Evolutionary conservation across 1,140 invertebrate genomes (phyloP), one percentile per base, ranked within the genome.

Genomic region (Zaprionus davidi): DNA sequence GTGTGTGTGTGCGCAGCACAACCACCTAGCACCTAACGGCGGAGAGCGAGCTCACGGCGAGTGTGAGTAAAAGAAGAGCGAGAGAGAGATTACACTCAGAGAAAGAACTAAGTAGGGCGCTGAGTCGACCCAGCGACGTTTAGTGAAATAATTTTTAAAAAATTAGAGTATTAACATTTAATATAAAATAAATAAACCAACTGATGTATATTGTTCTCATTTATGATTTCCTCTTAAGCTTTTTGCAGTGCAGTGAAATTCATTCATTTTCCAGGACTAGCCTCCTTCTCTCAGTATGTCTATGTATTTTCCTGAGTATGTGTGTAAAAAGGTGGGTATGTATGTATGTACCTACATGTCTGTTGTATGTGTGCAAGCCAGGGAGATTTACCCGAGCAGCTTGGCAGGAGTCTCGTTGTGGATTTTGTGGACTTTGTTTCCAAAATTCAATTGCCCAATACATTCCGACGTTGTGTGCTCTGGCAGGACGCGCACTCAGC

Each of bases 401-500:
- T 28, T 28, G 31, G 26, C 34, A 7, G 15, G 28, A 15, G 55
- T 63, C 53, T 20, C 11, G 3, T 22, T 84, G 81, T 87, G 75
- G 83, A 88, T 64, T 24, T 62, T 80, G 83, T 87, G 83, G 84
- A 87, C 77, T 62, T 24, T 84, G 41, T 88, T 83, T 83, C 78
- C 84, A 79, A 63, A 68, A 69, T 67, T 53, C 46, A 51, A 55
- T 73, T 59, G 60, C 53, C 73, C 73, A 68, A 78, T 68, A 68
- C 41, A 72, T 68, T 66, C 71, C 31, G 36, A 17, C 80, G 70
- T 81, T 69, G 83, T 57, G 78, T 68, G 49, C 76, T 55, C 59
- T 41, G 69, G 60, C 68, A 66, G 76, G 58, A 34, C 63, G 76
- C 72, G 22, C 11, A 31, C 57, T 68, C 51, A 56, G 31, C 31